Evolutionary conservation across 2,797 vertebrate species (phyloP), one percentile per base, ranked within the genome.

Genomic region (Uromys caudimaculatus): DNA sequence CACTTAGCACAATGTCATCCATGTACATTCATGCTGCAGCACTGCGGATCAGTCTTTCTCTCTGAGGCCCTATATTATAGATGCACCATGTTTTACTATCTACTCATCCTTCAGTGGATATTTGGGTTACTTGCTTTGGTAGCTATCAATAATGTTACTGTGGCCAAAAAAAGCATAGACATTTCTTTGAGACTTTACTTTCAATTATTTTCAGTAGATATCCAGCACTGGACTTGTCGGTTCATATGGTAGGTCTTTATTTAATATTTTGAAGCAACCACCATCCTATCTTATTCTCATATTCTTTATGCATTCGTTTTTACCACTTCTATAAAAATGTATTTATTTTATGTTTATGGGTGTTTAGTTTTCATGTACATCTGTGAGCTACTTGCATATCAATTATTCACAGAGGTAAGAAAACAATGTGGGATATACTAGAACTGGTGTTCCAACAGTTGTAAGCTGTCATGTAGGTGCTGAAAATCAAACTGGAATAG

Each of bases 211-310:
- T 86, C n/a, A n/a, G 67, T 56, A 81, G 32, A 69, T 21, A 87
- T 13, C 38, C n/a, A 88, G 44, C 75, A 81, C 8, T 67, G 24
- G 17, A 78, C 79, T 9, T 76, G 14, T 52, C 76, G 35, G 27
- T 50, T 94, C 23, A 84, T 13, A 62, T 52, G 8, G 16, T 11
- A 93, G 41, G 21, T 77, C 47, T 27, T 9, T 93, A 44, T 44
- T 78, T 89, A 82, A 58, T 71, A 88, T 81, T 85, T 56, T 85
- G 24, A 95, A 38, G 35, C 32, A 94, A 86, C 17, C 67, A 38
- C 21, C 44, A 47, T 89, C 62, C 11, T 94, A 54, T 54, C 88
- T 95, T 76, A 88, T 90, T 62, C 50, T 71, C 9, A 93, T 85
- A 71, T 41, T 95, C 54, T 69, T 84, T 62, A 54, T 32, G 54